Base-by-base conservation (phyloP, 1,140 invertebrate genomes). In the Pseudomyrmex flavicornis region DNA sequence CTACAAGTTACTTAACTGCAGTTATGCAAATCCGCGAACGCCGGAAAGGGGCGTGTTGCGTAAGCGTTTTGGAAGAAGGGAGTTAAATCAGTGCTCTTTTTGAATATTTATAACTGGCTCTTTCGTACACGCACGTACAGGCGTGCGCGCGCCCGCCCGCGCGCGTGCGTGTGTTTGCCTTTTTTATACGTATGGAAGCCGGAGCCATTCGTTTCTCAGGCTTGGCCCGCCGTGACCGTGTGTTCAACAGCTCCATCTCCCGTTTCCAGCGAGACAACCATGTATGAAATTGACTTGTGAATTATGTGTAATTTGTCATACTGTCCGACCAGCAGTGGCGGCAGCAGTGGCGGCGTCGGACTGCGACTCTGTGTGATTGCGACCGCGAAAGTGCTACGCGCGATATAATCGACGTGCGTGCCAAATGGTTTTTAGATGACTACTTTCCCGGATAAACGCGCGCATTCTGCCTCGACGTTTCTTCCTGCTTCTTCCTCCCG, bases 261-360 rank as follows among this genome's bases (percentile, higher is more conserved):
- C 66, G 63, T 86, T 35, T 35, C 5, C 35, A 69, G 80, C 72
- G 75, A 85, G 80, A 89, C 88, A 88, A 86, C 86, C 90, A 86
- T 87, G 89, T 90, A 90, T 91, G 90, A 91, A 91, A 91, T 91
- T 91, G 90, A 89, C 90, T 89, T 84, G 86, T 90, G 90, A 91
- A 91, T 91, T 91, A 91, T 89, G 89, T 88, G 88, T 90, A 91
- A 91, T 91, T 91, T 91, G 89, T 91, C 91, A 91, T 87, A 90
- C 84, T 74, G 75, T 84, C 79, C 89, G 82, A 86, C 83, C 59
- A 68, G 72, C 85, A 58, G 85, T 69, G 35, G 35, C 35, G 35
- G 35, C 35, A 35, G 35, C 35, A 35, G 35, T 35, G 35, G 35
- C 35, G 62, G 85, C 74, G 79, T 84, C 88, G 76, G 74, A 65